Evolutionary conservation across 2,797 vertebrate species (phyloP).

Genomic region (Myotis vivesi): DNA sequence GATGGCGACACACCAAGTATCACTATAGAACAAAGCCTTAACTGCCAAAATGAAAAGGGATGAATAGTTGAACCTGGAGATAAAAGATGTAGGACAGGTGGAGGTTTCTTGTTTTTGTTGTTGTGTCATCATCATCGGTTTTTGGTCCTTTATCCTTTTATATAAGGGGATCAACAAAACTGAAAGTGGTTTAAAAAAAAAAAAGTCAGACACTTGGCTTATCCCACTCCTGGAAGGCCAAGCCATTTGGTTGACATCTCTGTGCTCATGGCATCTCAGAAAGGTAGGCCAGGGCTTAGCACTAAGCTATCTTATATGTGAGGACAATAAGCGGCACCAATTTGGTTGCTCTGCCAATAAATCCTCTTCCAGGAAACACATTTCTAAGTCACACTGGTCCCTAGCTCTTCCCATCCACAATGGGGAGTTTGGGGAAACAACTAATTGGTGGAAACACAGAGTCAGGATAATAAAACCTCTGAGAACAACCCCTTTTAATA

Average conservation of each 20-base stretch:
- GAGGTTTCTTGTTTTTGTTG: neutral
- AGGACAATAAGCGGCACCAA: neutral
- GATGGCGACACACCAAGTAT: constrained; percentile 46
- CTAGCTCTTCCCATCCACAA: neutral
- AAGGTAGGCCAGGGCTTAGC: neutral
- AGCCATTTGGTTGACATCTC: neutral
- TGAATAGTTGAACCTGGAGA: neutral
- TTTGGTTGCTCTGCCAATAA: neutral
- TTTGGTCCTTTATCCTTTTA: neutral
- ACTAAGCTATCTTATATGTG: neutral
- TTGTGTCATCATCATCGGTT: neutral
- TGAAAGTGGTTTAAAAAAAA: neutral
- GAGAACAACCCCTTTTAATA: neutral
- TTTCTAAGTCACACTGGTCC: neutral
- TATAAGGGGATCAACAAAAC: neutral
- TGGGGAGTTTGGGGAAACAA: neutral
- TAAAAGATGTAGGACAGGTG: neutral
- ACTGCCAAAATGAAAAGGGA: neutral
- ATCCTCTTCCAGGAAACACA: neutral
- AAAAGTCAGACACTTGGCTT: neutral
- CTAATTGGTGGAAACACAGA: neutral
- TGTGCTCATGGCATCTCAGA: neutral
- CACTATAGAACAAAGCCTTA: neutral
- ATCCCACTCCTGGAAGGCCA: neutral
- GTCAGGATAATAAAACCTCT: neutral